A percentile compares a stretch with the other conserved stretches of the same genome.
Evolutionary conservation across 1,140 invertebrate species (phyloP).

Genomic region (Drosophila teissieri): DNA sequence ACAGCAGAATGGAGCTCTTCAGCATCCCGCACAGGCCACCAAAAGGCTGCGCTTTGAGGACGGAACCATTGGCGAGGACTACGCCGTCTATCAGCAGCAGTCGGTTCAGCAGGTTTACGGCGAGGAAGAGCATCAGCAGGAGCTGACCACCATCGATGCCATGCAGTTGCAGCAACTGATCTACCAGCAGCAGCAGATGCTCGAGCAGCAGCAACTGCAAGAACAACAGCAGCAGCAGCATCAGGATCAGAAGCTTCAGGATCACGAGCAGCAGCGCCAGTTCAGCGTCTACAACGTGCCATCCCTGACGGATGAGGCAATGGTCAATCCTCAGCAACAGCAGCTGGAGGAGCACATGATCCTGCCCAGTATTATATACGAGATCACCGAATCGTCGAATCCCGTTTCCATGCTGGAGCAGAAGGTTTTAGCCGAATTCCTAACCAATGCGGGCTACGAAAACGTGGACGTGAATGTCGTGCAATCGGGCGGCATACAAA

Average conservation of each 20-base stretch:
- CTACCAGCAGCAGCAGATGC: constrained; percentile 76
- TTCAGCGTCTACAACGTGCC: constrained; percentile 77
- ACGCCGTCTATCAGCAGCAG: constrained; percentile 55
- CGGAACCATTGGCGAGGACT: constrained; percentile 47
- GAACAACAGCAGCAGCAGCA: constrained; percentile 59
- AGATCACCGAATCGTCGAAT: constrained; percentile 71
- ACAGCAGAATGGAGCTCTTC: constrained; percentile 31
- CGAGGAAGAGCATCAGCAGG: constrained; percentile 49
- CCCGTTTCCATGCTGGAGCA: constrained; percentile 77
- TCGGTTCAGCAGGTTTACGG: constrained; percentile 51
- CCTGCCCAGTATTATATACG: constrained; percentile 76
- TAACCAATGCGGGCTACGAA: constrained; percentile 71
- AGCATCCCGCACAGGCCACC: constrained; percentile 41
- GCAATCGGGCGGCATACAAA: constrained; percentile 29
- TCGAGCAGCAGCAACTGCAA: constrained; percentile 61
- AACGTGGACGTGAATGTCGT: constrained; percentile 67
- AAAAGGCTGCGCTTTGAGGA: constrained; percentile 78
- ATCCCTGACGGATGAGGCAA: constrained; percentile 68
- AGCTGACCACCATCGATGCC: constrained; percentile 70
- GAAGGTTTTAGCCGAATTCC: constrained; percentile 74
- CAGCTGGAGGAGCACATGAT: constrained; percentile 67
- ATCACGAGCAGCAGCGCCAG: constrained; percentile 56
- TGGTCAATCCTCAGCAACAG: constrained; percentile 21
- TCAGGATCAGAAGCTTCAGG: constrained; percentile 44
- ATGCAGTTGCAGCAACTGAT: constrained; percentile 75